Conservation (phyloP, 2,113 vertebrate genomes). For the Pachyramphus minor region DNA sequence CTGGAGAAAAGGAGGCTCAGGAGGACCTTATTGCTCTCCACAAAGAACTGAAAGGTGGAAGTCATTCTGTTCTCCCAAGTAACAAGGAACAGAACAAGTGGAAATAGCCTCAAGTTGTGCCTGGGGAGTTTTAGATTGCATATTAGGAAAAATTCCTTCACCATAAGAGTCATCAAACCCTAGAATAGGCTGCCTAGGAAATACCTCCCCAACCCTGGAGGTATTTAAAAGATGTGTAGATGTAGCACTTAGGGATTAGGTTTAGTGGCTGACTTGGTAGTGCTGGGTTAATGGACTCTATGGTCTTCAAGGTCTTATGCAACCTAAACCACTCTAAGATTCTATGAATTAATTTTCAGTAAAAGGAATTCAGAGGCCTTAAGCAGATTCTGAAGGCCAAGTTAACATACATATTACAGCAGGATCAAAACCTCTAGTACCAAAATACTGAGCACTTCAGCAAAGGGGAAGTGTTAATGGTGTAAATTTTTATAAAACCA, state of each 20-base stretch:
- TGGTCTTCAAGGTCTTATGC: background rate
- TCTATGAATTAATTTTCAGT: background rate
- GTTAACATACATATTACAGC: background rate
- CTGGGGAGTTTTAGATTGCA: background rate
- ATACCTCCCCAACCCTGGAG: background rate
- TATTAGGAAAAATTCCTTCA: background rate
- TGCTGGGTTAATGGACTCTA: background rate
- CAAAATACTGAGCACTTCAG: background rate
- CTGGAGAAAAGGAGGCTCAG: background rate
- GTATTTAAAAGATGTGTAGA: background rate
- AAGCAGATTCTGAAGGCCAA: background rate
- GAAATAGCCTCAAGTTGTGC: background rate
- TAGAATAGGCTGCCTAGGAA: background rate
- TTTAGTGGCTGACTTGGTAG: background rate
- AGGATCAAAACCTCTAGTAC: background rate
- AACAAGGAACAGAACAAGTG: background rate
- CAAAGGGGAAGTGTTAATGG: background rate
- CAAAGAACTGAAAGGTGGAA: background rate
- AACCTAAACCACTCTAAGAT: background rate
- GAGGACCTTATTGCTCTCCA: background rate
- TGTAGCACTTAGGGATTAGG: background rate
- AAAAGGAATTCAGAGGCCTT: background rate
- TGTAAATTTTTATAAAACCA: background rate
- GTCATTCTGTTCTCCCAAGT: background rate
- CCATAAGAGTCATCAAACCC: background rate